Evolutionary conservation across 2,113 vertebrate species (phyloP), one percentile per base, ranked within the genome.

Genomic region (Oreochromis aureus): DNA sequence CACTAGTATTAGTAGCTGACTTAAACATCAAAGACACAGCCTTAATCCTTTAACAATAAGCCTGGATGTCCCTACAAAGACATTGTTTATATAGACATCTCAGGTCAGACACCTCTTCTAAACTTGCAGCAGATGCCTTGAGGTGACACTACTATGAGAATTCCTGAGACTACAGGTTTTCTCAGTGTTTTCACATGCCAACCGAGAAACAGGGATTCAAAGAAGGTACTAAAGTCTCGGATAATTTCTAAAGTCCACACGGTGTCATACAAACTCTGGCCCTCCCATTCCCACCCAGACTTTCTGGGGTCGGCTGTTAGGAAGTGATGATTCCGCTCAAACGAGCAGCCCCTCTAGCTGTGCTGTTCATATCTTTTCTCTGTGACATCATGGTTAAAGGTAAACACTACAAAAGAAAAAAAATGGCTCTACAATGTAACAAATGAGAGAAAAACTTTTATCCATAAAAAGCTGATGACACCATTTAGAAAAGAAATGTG

Each of bases 31-130:
- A 97, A 97, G 94, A 94, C 87, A 24, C 89, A 90, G 94, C 91
- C 92, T 96, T 96, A 97, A 97, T 92, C 95, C 91, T 89, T 87
- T 84, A 90, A 95, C 92, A 93, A 88, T 90, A 93, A 86, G 94
- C 92, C 93, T 93, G 93, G 94, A 95, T 95, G 96, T 89, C 92
- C 93, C 89, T 91, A 96, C 96, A 97, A 96, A 97, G 96, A 91
- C 87, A 92, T 84, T 92, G 96, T 97, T 97, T 96, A 95, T 90
- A 93, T 91, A 96, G 96, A 96, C 94, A 95, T 97, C 95, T 90
- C 89, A 96, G 96, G 96, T 87, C 58, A 94, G 96, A 98, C 97
- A 96, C 93, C 96, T 96, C 95, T 95, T 94, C 95, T 94, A 88
- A 87, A 96, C 96, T 95, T 97, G 94, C 93, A n/a, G 87, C 76